Conservation (phyloP, 2,888 invertebrate species). For the Deilephila elpenor region DNA sequence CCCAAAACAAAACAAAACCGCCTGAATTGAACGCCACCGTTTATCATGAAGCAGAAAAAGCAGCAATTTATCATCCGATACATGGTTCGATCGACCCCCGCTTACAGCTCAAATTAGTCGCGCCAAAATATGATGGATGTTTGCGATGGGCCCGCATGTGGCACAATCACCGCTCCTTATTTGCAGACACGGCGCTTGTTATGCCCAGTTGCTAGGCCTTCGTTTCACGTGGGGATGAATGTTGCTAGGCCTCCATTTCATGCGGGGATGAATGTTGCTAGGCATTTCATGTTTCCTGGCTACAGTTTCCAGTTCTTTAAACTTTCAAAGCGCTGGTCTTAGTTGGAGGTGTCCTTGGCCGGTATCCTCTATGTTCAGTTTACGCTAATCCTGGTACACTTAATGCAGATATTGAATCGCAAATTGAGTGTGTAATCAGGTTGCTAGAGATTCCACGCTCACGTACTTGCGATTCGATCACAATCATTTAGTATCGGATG, state of each 20-base stretch:
- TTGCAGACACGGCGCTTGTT: not conserved
- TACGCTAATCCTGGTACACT: too few relatives aligned
- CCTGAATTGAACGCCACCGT: not conserved
- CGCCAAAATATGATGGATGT: constrained; percentile 24
- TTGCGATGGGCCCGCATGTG: constrained; percentile 29
- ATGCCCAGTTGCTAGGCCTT: not conserved
- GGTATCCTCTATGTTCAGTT: too few relatives aligned
- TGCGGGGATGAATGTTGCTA: too few relatives aligned
- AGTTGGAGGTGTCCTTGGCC: too few relatives aligned
- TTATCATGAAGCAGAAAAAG: too few relatives aligned
- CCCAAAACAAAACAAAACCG: too few relatives aligned
- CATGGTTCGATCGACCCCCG: not conserved
- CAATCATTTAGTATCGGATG: constrained; percentile 6
- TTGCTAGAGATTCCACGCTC: not conserved
- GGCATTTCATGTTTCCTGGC: too few relatives aligned
- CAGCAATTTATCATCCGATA: not conserved
- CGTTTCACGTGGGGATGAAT: too few relatives aligned
- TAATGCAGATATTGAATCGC: not conserved
- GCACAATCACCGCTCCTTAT: not conserved
- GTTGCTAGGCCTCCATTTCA: too few relatives aligned
- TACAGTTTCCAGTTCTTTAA: too few relatives aligned
- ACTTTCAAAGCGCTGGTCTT: too few relatives aligned
- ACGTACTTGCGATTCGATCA: not conserved
- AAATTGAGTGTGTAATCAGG: not conserved
- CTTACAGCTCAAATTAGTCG: constrained; percentile 14